Conservation (phyloP, 2,888 invertebrate species). For the Aphidius colemani region DNA sequence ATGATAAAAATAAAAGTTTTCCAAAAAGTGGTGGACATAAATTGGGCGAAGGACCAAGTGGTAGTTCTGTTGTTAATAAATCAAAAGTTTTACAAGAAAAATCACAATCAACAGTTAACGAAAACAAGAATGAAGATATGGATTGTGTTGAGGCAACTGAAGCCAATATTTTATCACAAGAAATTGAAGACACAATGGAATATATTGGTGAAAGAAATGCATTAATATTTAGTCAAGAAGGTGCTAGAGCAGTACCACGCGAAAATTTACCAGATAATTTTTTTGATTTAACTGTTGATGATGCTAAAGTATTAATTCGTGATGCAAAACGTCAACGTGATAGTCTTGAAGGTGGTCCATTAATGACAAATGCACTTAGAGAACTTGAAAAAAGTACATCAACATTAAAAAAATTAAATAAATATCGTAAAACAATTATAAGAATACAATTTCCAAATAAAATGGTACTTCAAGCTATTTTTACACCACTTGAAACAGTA, state of each 20-base stretch:
- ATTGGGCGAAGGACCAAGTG: slow-evolving; percentile 15
- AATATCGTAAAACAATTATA: slow-evolving; percentile 78
- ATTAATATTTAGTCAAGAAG: slow-evolving; percentile 71
- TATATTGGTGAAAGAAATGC: slow-evolving; percentile 78
- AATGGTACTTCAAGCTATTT: slow-evolving; percentile 84
- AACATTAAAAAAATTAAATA: slow-evolving; percentile 65
- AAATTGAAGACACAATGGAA: slow-evolving; percentile 1
- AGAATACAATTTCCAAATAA: slow-evolving; percentile 87
- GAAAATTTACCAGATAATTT: slow-evolving; percentile 85
- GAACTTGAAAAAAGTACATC: slow-evolving; percentile 66
- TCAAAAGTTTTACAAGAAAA: slow-evolving; percentile 9
- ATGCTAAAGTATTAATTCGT: slow-evolving; percentile 75
- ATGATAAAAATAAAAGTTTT: slow-evolving; percentile 14
- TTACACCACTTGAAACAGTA: slow-evolving; percentile 77
- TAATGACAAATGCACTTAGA: slow-evolving; percentile 71
- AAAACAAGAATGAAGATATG: not conserved
- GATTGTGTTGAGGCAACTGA: slow-evolving; percentile 8
- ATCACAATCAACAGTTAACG: slow-evolving; percentile 3
- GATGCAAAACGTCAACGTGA: slow-evolving; percentile 72
- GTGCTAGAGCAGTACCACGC: slow-evolving; percentile 63
- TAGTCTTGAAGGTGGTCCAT: slow-evolving; percentile 73
- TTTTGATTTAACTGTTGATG: slow-evolving; percentile 83
- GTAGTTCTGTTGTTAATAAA: not conserved
- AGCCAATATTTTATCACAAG: not conserved
- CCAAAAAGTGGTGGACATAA: slow-evolving; percentile 17